Evolutionary conservation across 2,888 invertebrate genomes (phyloP).

Genomic region (Blastobasis lacticolella): DNA sequence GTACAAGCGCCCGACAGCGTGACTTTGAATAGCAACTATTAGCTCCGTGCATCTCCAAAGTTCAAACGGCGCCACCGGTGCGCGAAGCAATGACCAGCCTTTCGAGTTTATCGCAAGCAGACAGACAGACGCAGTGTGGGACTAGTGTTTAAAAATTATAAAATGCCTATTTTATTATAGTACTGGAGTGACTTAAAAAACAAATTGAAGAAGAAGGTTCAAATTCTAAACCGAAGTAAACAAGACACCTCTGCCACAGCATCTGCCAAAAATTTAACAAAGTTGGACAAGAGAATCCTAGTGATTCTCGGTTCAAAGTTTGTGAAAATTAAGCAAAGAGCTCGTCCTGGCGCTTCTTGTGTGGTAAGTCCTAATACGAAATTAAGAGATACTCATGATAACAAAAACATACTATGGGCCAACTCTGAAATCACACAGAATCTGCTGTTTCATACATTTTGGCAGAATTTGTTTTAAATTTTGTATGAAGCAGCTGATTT

Average conservation of each 20-base stretch:
- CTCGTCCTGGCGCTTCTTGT: slow-evolving; percentile 14
- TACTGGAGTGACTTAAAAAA: slow-evolving; percentile 60
- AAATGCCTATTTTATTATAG: slow-evolving; percentile 24
- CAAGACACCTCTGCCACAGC: slow-evolving; percentile 12
- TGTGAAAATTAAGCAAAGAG: slow-evolving; percentile 27
- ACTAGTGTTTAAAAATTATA: not conserved
- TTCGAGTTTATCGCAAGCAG: too few relatives aligned
- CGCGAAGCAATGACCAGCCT: too few relatives aligned
- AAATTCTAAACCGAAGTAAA: slow-evolving; percentile 29
- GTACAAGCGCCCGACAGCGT: too few relatives aligned
- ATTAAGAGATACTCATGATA: not conserved
- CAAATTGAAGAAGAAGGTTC: slow-evolving; percentile 47
- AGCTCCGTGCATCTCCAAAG: too few relatives aligned
- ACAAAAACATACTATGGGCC: too few relatives aligned
- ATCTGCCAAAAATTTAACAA: slow-evolving; percentile 34
- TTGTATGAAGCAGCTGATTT: too few relatives aligned
- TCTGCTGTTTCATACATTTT: too few relatives aligned
- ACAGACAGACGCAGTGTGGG: too few relatives aligned
- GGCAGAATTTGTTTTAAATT: too few relatives aligned
- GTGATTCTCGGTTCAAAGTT: slow-evolving; percentile 45
- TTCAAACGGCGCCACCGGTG: too few relatives aligned
- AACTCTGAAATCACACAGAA: too few relatives aligned
- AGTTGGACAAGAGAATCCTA: slow-evolving; percentile 42
- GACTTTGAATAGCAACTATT: too few relatives aligned
- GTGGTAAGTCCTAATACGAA: slow-evolving; percentile 24